Evolutionary conservation across 2,113 vertebrate genomes (phyloP).

Genomic region (Cyprinus carpio): DNA sequence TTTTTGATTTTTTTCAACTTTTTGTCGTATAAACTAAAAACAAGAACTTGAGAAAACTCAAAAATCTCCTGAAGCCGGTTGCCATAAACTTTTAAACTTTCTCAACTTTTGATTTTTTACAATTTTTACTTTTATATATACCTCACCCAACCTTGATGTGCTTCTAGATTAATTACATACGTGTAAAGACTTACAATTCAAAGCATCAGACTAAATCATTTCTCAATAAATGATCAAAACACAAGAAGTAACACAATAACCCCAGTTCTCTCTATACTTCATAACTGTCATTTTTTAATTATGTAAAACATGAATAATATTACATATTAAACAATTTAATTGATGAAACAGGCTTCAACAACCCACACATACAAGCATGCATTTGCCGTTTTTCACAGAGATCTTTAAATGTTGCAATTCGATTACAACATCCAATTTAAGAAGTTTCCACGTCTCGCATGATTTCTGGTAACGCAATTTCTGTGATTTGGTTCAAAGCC

Average conservation of each 20-base stretch:
- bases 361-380: neutral
- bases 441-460: constrained; percentile 43
- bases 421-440: constrained; percentile 45
- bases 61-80: too few species aligned
- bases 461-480: constrained; percentile 59
- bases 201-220: neutral
- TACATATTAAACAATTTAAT: neutral
- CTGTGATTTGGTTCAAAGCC: constrained; percentile 65
- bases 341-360: neutral
- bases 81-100: too few species aligned
- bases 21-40: too few species aligned
- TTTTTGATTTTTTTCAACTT: too few species aligned
- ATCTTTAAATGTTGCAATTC: constrained; percentile 16
- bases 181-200: neutral
- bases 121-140: too few species aligned
- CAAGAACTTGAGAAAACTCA: too few species aligned
- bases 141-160: too few species aligned
- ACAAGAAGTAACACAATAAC: neutral
- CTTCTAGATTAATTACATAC: neutral
- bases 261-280: neutral
- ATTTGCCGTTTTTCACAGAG: neutral
- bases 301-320: neutral
- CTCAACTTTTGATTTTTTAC: too few species aligned
- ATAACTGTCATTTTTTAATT: neutral
- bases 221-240: neutral